Conservation (phyloP, 92 coral and sea anemone genomes). For the Paragorgia papillata region DNA sequence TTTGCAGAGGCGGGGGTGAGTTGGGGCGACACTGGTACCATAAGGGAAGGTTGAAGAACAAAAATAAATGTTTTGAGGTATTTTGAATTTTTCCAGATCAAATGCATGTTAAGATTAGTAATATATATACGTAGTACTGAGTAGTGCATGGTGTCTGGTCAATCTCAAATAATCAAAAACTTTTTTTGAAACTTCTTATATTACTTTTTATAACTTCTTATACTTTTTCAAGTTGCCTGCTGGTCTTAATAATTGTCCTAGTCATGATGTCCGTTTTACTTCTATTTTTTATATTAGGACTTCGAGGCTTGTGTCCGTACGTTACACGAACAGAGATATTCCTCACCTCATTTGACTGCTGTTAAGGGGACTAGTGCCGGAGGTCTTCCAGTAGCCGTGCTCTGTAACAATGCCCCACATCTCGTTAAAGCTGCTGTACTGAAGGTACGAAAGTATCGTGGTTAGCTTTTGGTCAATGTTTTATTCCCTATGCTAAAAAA, state of each 20-base stretch:
- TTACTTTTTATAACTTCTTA: too few relatives aligned
- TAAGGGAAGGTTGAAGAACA: conserved; percentile 72
- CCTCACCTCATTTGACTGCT: conserved; percentile 82
- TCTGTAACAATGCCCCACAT: conserved; percentile 82
- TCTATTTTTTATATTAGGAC: too few relatives aligned
- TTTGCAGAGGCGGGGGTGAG: conserved; percentile 93
- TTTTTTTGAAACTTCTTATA: too few relatives aligned
- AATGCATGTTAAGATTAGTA: too few relatives aligned
- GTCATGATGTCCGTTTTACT: too few relatives aligned
- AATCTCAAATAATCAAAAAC: too few relatives aligned
- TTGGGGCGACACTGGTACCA: conserved; percentile 95
- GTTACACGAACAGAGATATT: conserved; percentile 76
- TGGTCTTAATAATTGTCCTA: too few relatives aligned
- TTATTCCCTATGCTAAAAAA: too few relatives aligned
- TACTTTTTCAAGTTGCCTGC: too few relatives aligned
- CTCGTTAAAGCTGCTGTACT: conserved; percentile 81
- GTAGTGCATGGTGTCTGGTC: too few relatives aligned
- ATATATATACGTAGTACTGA: too few relatives aligned
- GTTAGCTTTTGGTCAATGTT: background rate
- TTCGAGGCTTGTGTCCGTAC: conserved; percentile 85
- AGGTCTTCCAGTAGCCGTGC: conserved; percentile 82
- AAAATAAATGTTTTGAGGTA: conserved; percentile 89
- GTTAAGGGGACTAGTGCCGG: conserved; percentile 93
- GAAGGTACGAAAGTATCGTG: conserved; percentile 58
- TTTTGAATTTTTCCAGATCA: background rate